phyloP scores from a whole-genome alignment of 1,140 invertebrate species.

The Coenobita brevimanus region DNA sequence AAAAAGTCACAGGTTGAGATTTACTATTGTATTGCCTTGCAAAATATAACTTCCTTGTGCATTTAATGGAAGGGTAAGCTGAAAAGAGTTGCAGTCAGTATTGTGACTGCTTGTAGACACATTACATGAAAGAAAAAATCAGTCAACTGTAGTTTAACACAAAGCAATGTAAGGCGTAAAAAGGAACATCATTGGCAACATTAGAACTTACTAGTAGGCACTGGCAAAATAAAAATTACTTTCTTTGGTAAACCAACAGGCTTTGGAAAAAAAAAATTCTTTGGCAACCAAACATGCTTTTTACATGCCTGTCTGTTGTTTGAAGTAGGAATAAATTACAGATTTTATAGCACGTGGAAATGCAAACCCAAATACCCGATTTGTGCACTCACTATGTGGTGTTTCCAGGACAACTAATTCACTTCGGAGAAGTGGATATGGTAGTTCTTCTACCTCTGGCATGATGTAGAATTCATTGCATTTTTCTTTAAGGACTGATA shows the following conservation, averaged over 20 bases:
- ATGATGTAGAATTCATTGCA: not conserved
- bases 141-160: not conserved
- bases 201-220: no score
- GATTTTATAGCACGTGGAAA: constrained; percentile 1
- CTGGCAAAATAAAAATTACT: not conserved
- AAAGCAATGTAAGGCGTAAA: not conserved
- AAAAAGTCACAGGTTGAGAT: not conserved
- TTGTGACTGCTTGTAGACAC: not conserved
- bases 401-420: constrained; percentile 9
- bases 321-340: constrained; percentile 12
- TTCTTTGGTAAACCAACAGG: not conserved
- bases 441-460: not conserved
- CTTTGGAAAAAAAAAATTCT: not conserved
- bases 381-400: not conserved
- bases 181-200: constrained; percentile 1
- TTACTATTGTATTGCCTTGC: not conserved
- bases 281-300: not conserved
- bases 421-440: not conserved
- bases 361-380: constrained; percentile 4
- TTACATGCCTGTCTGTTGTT: not conserved
- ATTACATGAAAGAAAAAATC: not conserved
- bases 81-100: not conserved
- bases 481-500: not conserved
- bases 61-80: not conserved
- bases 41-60: not conserved